Base-by-base conservation (phyloP, 2,797 vertebrate species). In the Alauda arvensis region DNA sequence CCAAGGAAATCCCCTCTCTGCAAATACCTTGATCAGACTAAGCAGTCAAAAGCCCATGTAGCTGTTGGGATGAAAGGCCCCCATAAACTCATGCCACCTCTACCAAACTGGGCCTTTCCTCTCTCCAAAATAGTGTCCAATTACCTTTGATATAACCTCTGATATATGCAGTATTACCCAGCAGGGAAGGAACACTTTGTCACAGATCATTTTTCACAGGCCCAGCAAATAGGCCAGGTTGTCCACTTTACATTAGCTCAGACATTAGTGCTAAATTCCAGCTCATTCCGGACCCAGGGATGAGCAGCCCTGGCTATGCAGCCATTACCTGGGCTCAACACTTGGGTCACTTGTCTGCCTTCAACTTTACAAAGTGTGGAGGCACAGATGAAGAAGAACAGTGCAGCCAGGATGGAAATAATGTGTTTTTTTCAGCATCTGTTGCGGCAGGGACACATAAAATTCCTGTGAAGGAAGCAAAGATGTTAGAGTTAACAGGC, bases 401-500 rank as follows among this genome's bases (percentile, higher is more conserved):
- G 19, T 71, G 8, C 60, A 68, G 31, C 71, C 31, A 43, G 42
- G 52, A 46, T 45, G 42, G 52, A 93, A 90, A 88, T 33, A 76
- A 72, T 40, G 39, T n/a, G 24, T 0, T 29, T 84, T 70, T 80
- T 62, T 80, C 79, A 29, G 33, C 48, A 82, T 49, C 34, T 86
- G 25, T 78, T 80, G 45, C 16, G 6, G 10, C 1, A 2, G 18
- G 31, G 69, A 62, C 16, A 59, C 0, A 3, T 88, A 94, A 91
- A 93, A 87, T 91, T 93, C 85, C 49, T 42, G 55, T 70, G 72
- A 91, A 86, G 33, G 59, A 91, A 93, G 85, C 65, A 78, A 81
- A 93, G 31, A 57, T 84, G 74, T 92, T 85, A 65, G 77, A 63
- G 86, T 95, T 95, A 92, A 93, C 84, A 92, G 59, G 94, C 91